phyloP scores from a whole-genome alignment of 2,888 invertebrate genomes.

The Mantis religiosa region DNA sequence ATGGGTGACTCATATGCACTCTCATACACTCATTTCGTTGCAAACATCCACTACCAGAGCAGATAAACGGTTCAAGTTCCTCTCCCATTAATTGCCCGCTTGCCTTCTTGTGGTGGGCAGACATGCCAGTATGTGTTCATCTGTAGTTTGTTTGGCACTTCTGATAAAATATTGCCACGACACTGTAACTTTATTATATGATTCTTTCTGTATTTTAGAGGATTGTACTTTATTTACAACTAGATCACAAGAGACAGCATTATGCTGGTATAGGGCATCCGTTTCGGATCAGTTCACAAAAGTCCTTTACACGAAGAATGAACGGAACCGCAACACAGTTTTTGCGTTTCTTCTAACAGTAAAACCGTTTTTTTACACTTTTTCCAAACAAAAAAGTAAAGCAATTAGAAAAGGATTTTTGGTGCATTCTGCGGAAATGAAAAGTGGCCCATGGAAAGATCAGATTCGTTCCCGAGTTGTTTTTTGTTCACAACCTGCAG shows the following conservation, averaged over 20 bases:
- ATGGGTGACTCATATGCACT: too few relatives aligned
- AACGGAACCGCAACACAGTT: background rate
- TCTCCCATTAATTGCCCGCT: too few relatives aligned
- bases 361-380: background rate
- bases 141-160: too few relatives aligned
- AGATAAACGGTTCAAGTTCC: too few relatives aligned
- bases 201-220: too few relatives aligned
- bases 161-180: too few relatives aligned
- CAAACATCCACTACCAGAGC: too few relatives aligned
- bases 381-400: background rate
- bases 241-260: background rate
- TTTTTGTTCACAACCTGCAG: background rate
- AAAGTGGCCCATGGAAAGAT: background rate
- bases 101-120: too few relatives aligned
- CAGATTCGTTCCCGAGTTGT: background rate
- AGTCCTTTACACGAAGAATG: background rate
- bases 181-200: too few relatives aligned
- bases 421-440: background rate
- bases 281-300: background rate
- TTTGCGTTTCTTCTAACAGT: background rate
- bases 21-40: too few relatives aligned
- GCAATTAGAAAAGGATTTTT: background rate
- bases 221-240: too few relatives aligned
- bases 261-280: background rate
- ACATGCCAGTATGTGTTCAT: too few relatives aligned